Conservation (phyloP, 1,140 invertebrate species). For the Argopecten irradians region DNA sequence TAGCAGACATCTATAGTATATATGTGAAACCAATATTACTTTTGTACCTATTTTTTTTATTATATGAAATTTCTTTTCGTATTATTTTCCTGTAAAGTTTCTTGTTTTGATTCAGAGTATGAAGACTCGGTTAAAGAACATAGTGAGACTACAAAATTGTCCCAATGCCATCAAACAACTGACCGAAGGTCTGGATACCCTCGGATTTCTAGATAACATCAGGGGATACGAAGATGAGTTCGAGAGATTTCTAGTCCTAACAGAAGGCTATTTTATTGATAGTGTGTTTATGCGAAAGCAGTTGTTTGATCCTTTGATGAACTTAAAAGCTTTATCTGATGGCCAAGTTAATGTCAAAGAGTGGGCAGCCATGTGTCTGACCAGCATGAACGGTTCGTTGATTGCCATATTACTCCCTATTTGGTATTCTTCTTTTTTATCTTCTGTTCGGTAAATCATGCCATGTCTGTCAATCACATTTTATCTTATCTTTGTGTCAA, state of each 20-base stretch:
- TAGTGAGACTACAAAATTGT: neutral
- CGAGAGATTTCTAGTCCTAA: neutral
- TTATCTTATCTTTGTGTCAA: too few species aligned
- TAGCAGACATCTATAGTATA: too few species aligned
- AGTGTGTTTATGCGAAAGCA: neutral
- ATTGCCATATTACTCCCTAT: too few species aligned
- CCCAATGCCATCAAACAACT: neutral
- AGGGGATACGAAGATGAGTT: neutral
- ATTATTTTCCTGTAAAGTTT: too few species aligned
- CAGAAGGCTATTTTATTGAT: neutral
- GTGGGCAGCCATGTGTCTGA: neutral
- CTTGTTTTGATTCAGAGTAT: too few species aligned
- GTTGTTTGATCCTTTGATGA: neutral
- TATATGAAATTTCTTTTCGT: too few species aligned
- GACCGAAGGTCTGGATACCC: neutral
- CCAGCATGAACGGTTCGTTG: neutral
- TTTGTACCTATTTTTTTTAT: too few species aligned
- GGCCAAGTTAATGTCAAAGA: neutral
- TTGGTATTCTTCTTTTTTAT: too few species aligned
- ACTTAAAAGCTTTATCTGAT: neutral
- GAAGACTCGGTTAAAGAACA: neutral
- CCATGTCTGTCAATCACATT: too few species aligned
- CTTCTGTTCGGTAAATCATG: too few species aligned
- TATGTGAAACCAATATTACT: too few species aligned
- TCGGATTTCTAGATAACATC: neutral